Base-by-base conservation (phyloP, 2,113 vertebrate genomes). In the Leiothrix lutea region DNA sequence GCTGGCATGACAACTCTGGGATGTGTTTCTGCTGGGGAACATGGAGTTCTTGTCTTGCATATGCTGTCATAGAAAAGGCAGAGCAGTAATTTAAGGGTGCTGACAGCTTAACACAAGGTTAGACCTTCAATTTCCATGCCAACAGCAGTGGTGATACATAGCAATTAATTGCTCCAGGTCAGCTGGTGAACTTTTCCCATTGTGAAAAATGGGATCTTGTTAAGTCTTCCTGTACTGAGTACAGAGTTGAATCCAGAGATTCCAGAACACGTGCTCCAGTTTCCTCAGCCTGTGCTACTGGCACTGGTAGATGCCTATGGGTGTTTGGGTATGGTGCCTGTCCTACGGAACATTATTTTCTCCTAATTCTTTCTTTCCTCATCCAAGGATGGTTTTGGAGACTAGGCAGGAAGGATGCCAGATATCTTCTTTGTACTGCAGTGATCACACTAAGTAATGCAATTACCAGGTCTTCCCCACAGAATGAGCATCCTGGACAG, bases 51-150 rank as follows among this genome's bases (percentile, higher is more conserved):
- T 84, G 40, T 70, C 84, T 64, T 67, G 40, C 48, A 74, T 60
- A 74, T 17, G 22, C 87, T 95, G 80, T 92, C 94, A 94, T 0
- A 77, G 80, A 57, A 90, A 91, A 95, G 77, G 72, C 44, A 20
- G 65, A 91, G 67, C 74, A 65, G 81, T 85, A 83, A 54, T 96
- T 92, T 82, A 62, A 85, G 78, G 78, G 57, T 70, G 57, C 65
- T 87, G 78, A 89, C 84, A 97, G 87, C 81, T 80, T 66, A 87
- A 79, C 86, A 58, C 58, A 54, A 87, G 78, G 66, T 91, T 80
- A 82, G 81, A 56, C 70, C 89, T 95, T 71, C 70, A 48, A 88
- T 94, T 95, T 82, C 95, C 86, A 80, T 65, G 81, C 84, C 81
- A 72, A 75, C 35, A 9, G 65, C 8, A 6, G 17, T 20, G 23